Conservation (phyloP, 2,797 vertebrate genomes). For the Catharus ustulatus region DNA sequence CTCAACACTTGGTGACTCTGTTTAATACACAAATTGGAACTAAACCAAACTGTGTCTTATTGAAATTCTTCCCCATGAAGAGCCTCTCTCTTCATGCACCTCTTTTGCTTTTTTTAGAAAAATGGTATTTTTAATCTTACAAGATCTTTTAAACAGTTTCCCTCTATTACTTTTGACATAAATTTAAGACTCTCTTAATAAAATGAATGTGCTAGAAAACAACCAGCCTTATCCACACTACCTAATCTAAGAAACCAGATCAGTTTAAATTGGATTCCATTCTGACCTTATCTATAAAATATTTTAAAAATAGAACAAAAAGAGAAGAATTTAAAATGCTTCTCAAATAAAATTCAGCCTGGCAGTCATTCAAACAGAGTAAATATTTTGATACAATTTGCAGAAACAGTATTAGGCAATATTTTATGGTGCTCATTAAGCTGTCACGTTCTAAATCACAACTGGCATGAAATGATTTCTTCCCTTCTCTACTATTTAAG, state of each 20-base stretch:
- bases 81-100: background rate
- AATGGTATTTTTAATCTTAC: background rate
- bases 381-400: slow-evolving; percentile 48
- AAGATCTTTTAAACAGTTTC: background rate
- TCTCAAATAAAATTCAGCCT: slow-evolving; percentile 40
- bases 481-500: background rate
- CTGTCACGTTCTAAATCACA: slow-evolving; percentile 45
- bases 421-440: slow-evolving; percentile 54
- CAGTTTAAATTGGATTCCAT: slow-evolving; percentile 20
- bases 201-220: background rate
- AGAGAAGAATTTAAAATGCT: slow-evolving; percentile 20
- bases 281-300: slow-evolving; percentile 15
- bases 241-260: background rate
- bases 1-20: background rate
- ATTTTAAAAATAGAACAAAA: slow-evolving; percentile 27
- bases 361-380: slow-evolving; percentile 35
- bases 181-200: background rate
- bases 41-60: background rate
- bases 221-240: background rate
- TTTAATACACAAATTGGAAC: background rate
- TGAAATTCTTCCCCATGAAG: background rate
- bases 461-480: background rate
- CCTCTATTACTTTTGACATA: background rate
- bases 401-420: slow-evolving; percentile 45
- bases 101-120: background rate